phyloP scores from a whole-genome alignment of 2,888 invertebrate species.

The Napeogenes sylphis region DNA sequence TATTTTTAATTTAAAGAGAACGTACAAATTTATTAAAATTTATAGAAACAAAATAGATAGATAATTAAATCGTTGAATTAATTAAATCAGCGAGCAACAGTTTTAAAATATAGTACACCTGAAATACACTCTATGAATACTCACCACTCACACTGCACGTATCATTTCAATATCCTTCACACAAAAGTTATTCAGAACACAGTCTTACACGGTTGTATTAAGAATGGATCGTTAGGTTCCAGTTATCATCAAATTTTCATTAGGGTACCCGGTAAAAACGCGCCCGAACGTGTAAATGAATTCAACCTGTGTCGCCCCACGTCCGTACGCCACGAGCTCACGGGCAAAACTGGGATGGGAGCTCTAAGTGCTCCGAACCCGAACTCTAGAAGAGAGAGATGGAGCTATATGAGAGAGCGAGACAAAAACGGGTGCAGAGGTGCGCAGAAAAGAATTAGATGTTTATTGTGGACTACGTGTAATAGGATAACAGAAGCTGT shows the following conservation, averaged over 20 bases:
- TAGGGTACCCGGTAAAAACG: conserved; percentile 61
- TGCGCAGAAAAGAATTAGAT: conserved; percentile 76
- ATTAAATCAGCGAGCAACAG: not conserved
- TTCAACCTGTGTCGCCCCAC: conserved; percentile 36
- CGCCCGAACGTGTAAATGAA: conserved; percentile 47
- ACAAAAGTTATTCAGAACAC: conserved; percentile 49
- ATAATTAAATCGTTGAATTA: not conserved
- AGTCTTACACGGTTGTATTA: conserved; percentile 39
- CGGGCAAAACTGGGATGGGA: conserved; percentile 63
- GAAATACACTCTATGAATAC: conserved; percentile 52
- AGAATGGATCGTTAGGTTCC: conserved; percentile 44
- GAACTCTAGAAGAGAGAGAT: conserved; percentile 44
- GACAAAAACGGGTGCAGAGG: conserved; percentile 64
- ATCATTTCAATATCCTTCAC: conserved; percentile 51
- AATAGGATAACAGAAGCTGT: conserved; percentile 65
- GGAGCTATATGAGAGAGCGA: conserved; percentile 40
- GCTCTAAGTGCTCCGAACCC: conserved; percentile 54
- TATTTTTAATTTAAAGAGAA: too few relatives aligned
- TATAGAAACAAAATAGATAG: not conserved
- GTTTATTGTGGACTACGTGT: conserved; percentile 71
- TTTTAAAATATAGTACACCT: conserved; percentile 44
- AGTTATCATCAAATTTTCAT: conserved; percentile 64
- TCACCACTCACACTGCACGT: conserved; percentile 50
- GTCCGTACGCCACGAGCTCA: conserved; percentile 50
- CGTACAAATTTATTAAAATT: too few relatives aligned